Evolutionary conservation across 2,888 invertebrate genomes (phyloP).

Genomic region (Drosophila setosimentum): DNA sequence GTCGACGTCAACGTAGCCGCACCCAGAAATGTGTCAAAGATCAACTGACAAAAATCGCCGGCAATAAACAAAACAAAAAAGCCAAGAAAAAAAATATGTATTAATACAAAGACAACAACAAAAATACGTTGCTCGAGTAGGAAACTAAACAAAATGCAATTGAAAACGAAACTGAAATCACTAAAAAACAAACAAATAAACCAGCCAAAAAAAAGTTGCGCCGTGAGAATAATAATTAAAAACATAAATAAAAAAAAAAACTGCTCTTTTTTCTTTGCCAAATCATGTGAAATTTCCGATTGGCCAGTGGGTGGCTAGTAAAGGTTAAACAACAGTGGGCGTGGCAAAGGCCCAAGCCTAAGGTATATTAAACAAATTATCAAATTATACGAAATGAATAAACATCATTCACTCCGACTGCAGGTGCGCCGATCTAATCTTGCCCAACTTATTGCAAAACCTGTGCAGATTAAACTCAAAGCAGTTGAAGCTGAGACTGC

Average conservation of each 20-base stretch:
- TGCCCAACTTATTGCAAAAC: conserved; percentile 45
- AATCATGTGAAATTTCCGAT: conserved; percentile 52
- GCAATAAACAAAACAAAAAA: conserved; percentile 59
- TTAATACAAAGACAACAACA: conserved; percentile 17
- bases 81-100: conserved; percentile 14
- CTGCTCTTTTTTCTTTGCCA: conserved; percentile 26
- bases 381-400: conserved; percentile 28
- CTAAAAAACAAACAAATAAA: conserved; percentile 27
- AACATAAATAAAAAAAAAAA: conserved; percentile 31
- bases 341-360: conserved; percentile 25
- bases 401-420: conserved; percentile 32
- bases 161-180: conserved; percentile 70
- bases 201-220: conserved; percentile 30
- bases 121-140: conserved; percentile 31
- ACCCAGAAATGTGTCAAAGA: conserved; percentile 82
- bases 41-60: conserved; percentile 81
- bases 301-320: conserved; percentile 59
- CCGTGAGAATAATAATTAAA: conserved; percentile 78
- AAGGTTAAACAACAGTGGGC: conserved; percentile 52
- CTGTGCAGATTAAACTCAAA: conserved; percentile 36
- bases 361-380: conserved; percentile 33
- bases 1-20: conserved; percentile 53
- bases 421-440: conserved; percentile 62
- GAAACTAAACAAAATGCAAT: conserved; percentile 61
- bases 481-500: conserved; percentile 11